These are phyloP conservation scores for Triplophysa siluroides DNA, from an alignment of 2,113 vertebrate species.

Conservation along the genomic window DNA sequence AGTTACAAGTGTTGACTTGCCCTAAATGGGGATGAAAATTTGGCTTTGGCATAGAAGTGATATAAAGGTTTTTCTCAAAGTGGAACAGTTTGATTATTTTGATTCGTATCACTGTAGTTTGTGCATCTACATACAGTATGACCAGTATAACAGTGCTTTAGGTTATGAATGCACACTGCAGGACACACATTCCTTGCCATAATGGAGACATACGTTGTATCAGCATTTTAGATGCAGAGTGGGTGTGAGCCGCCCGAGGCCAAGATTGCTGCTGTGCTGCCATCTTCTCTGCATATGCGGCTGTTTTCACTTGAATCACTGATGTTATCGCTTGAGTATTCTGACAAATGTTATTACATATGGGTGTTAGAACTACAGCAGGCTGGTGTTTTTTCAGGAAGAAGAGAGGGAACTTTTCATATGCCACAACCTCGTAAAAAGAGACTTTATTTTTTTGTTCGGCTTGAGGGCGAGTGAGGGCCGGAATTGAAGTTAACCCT, in stretches of 20 bases:
- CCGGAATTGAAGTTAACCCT: constrained; percentile 60
- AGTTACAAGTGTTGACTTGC: background rate
- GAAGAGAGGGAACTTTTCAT: constrained; percentile 56
- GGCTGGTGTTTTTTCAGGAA: constrained; percentile 45
- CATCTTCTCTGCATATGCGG: constrained; percentile 36
- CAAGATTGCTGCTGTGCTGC: constrained; percentile 13
- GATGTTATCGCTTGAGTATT: constrained; percentile 53
- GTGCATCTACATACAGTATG: constrained; percentile 16
- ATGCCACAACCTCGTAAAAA: constrained; percentile 59
- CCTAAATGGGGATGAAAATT: background rate
- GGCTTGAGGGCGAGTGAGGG: constrained; percentile 39
- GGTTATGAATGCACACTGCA: constrained; percentile 23
- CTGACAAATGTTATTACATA: constrained; percentile 64
- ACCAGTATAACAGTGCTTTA: background rate
- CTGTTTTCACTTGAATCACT: constrained; percentile 52
- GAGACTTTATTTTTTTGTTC: constrained; percentile 56
- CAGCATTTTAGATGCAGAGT: constrained; percentile 33
- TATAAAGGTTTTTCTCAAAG: constrained; percentile 7
- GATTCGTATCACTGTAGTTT: constrained; percentile 9
- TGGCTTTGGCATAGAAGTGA: constrained; percentile 11
- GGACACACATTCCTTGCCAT: background rate
- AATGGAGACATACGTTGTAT: constrained; percentile 11
- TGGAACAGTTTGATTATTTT: constrained; percentile 21
- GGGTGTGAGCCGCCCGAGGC: constrained; percentile 15
- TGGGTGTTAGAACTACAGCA: constrained; percentile 53